phyloP scores from a whole-genome alignment of 2,113 vertebrate genomes.

The Pongo pygmaeus region DNA sequence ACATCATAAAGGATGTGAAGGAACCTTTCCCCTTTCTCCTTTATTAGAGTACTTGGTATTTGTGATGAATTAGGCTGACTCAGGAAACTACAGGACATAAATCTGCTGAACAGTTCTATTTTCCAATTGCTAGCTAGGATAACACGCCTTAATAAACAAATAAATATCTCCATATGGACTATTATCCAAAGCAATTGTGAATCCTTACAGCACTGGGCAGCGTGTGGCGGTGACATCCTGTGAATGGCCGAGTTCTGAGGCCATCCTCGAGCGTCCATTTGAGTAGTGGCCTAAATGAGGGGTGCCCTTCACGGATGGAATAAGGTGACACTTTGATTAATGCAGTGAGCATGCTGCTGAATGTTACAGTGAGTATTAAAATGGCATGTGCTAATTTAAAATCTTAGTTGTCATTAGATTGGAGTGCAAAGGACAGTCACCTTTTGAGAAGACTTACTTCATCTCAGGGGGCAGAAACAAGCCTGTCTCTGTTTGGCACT shows the following conservation, averaged over 20 bases:
- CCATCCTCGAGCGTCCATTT: neutral
- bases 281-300: neutral
- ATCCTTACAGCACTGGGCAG: neutral
- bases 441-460: neutral
- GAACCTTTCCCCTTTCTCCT: neutral
- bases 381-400: constrained; percentile 55
- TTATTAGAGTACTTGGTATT: constrained; percentile 9
- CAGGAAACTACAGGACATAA: constrained; percentile 10
- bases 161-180: neutral
- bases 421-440: neutral
- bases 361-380: neutral
- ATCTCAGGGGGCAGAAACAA: neutral
- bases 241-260: rapidly evolving
- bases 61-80: neutral
- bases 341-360: neutral
- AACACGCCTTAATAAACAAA: constrained; percentile 46
- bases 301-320: constrained; percentile 2
- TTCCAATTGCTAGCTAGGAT: constrained; percentile 38
- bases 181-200: neutral
- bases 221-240: neutral
- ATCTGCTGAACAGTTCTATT: constrained; percentile 35
- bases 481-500: neutral
- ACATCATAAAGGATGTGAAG: neutral
- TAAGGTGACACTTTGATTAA: constrained; percentile 58
- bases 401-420: constrained; percentile 1